A percentile compares a stretch with the other conserved stretches of the same genome.
Conservation (phyloP, 2,888 invertebrate species). For the Copidosoma aretas region DNA sequence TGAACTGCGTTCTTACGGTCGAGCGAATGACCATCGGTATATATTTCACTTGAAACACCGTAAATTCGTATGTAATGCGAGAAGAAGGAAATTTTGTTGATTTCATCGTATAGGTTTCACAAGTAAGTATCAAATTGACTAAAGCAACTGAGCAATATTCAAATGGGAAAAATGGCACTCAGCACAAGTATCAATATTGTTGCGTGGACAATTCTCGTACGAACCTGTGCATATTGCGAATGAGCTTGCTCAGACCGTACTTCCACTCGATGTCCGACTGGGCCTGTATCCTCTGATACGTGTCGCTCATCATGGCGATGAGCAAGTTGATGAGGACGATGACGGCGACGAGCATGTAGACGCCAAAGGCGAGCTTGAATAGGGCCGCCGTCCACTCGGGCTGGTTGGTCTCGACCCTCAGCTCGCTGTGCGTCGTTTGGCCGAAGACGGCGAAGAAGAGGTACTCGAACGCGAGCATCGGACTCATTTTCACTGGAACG, state of each 20-base stretch:
- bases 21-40: no score
- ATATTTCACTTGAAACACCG: no score
- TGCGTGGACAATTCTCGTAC: no score
- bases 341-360: conserved; percentile 97
- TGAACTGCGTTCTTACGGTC: no score
- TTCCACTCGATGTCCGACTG: conserved; percentile 84
- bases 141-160: no score
- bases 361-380: conserved; percentile 92
- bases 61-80: no score
- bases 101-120: no score
- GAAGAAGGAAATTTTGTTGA: no score
- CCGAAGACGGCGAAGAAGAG: conserved; percentile 98
- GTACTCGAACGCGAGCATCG: conserved; percentile 93
- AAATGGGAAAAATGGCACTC: no score
- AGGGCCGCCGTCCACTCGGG: conserved; percentile 85
- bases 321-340: conserved; percentile 98
- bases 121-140: no score
- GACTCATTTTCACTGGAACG: conserved; percentile 80
- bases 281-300: conserved; percentile 98
- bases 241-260: conserved; percentile 78
- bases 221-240: conserved; percentile 76
- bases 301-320: conserved; percentile 99
- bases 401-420: conserved; percentile 77
- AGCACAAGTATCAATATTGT: no score
- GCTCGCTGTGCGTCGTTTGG: conserved; percentile 85